Base-by-base conservation (phyloP, 2,797 vertebrate species). In the Xiphophorus birchmanni region DNA sequence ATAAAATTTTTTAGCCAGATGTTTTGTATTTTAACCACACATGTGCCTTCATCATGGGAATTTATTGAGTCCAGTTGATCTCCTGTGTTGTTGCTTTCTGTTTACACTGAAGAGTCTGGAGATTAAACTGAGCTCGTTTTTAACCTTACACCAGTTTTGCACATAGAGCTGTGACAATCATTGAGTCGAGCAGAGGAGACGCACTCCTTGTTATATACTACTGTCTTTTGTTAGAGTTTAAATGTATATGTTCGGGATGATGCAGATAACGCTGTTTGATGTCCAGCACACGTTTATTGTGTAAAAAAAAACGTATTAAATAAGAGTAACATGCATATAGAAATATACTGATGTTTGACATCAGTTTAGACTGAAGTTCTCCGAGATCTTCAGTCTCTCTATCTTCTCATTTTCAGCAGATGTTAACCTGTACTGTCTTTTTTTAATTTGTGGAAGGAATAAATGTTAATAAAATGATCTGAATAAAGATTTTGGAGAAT, bases 211-310 rank as follows among this genome's bases (percentile, higher is more conserved):
- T 54, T 86, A 42, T 80, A 26, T 73, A 67, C 60, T 81, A 40
- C 81, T 83, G 84, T 81, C 69, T 44, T 79, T 78, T 81, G 40
- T 76, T 50, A 71, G 45, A 60, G 32, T 80, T 71, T 90, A 79
- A 83, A 74, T 86, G 80, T 23, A 78, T 65, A 83, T 69, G 21
- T 37, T 9, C 18, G 67, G 21, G 63, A 77, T 44, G 76, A 74
- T 52, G 56, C 75, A 47, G 76, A 73, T 52, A 93, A 84, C 73
- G 42, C 37, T 3, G 92, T 95, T 86, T 95, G 93, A 0, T 94
- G 94, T 73, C 93, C 65, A 12, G 74, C 11, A 18, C 29, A 50
- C 37, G 67, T 35, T 11, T 69, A 40, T 44, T 83, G 45, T 42
- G 74, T 13, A 21, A 42, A 71, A 6, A 32, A 52, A 7, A 9